Conservation (phyloP, 23 tunicate species). For the Botrylloides violaceus region DNA sequence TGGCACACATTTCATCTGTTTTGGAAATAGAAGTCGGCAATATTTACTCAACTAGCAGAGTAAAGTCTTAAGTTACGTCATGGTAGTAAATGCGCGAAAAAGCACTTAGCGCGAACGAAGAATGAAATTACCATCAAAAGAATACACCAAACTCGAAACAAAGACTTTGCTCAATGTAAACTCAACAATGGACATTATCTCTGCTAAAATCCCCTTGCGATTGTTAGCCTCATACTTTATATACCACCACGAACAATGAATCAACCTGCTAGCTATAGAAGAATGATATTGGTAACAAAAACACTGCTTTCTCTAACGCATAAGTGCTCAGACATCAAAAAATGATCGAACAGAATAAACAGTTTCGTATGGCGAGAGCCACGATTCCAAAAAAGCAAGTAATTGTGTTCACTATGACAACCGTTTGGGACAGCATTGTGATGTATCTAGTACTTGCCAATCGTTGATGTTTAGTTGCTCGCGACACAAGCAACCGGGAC, state of each 20-base stretch:
- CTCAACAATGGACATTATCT: conserved; percentile 15
- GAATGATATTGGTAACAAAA: not conserved
- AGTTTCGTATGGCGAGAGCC: not conserved
- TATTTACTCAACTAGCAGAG: not conserved
- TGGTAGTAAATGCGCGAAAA: conserved; percentile 19
- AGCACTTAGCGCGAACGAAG: conserved; percentile 34
- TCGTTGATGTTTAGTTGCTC: too few relatives aligned
- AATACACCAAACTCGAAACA: conserved; percentile 10
- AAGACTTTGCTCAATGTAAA: conserved; percentile 12
- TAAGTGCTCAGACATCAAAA: not conserved
- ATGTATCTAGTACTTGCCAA: too few relatives aligned
- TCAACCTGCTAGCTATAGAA: not conserved
- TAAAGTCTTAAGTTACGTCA: conserved; percentile 22
- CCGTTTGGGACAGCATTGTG: not conserved
- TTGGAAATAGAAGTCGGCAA: conserved; percentile 13
- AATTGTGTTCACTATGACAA: not conserved
- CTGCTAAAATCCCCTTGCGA: not conserved
- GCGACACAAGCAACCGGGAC: too few relatives aligned
- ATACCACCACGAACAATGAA: not conserved
- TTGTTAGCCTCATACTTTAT: not conserved
- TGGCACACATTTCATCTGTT: not conserved
- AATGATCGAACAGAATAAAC: not conserved
- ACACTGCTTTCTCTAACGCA: not conserved
- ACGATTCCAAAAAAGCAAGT: not conserved
- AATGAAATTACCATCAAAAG: conserved; percentile 24